Percentiles rank a stretch among this genome's conserved stretches.
Conservation (phyloP, 2,113 vertebrate species). For the Chroicocephalus ridibundus region DNA sequence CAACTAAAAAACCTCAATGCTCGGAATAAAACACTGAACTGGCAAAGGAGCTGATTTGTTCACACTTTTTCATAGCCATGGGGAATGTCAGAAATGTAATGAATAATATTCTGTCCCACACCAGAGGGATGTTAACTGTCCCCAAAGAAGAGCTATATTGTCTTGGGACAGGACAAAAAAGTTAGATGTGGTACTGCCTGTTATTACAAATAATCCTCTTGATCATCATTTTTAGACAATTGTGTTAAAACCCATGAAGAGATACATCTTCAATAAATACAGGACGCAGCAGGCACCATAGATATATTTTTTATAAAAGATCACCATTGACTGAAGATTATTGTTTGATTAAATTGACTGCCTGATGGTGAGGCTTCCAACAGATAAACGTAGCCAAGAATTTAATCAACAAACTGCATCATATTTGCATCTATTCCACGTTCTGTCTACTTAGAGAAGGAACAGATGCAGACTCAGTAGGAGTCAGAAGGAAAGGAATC, state of each 20-base stretch:
- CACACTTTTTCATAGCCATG: background rate
- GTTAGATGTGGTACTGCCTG: background rate
- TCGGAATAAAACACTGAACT: background rate
- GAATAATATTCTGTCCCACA: constrained; percentile 18
- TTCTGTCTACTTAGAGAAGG: constrained; percentile 44
- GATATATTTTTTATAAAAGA: background rate
- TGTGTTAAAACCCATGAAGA: background rate
- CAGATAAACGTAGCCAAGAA: constrained; percentile 54
- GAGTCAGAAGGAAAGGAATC: constrained; percentile 50
- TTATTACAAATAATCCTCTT: constrained; percentile 10
- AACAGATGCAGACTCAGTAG: constrained; percentile 63
- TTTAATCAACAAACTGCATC: constrained; percentile 66
- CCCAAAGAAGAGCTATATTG: background rate
- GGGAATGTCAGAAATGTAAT: constrained; percentile 17
- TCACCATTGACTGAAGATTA: constrained; percentile 48
- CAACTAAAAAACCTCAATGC: background rate
- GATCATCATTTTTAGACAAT: background rate
- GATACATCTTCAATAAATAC: constrained; percentile 19
- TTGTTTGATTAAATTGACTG: constrained; percentile 60
- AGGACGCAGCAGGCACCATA: background rate
- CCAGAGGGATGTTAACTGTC: background rate
- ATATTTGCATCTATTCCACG: constrained; percentile 54
- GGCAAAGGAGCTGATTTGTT: background rate
- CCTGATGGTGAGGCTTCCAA: constrained; percentile 27
- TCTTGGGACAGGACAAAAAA: background rate